Percentiles rank a stretch among this genome's conserved stretches.
phyloP scores from a whole-genome alignment of 2,888 invertebrate species.

The Norana najaformis region DNA sequence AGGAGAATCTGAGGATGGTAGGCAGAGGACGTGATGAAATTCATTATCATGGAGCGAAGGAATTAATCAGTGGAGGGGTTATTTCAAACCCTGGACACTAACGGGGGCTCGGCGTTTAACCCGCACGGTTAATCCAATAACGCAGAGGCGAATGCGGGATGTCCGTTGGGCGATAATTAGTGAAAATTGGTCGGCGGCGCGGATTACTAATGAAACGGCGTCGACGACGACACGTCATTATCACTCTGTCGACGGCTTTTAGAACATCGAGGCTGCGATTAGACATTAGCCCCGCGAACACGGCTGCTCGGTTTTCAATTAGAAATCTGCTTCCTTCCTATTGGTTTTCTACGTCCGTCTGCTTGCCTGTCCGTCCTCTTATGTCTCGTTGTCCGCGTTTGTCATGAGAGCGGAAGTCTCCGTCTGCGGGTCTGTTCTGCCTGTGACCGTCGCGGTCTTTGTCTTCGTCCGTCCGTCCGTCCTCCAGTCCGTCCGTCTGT shows the following conservation, averaged over 20 bases:
- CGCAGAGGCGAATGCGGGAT: not conserved
- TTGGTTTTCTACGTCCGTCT: not conserved
- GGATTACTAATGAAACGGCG: not conserved
- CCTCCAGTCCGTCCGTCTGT: not conserved
- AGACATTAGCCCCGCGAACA: not conserved
- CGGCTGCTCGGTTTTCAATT: not conserved
- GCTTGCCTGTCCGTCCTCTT: not conserved
- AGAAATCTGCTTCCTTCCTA: not conserved
- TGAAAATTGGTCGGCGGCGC: not conserved
- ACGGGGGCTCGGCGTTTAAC: not conserved
- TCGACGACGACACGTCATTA: not conserved
- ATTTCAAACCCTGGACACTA: not conserved
- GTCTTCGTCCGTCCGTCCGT: not conserved
- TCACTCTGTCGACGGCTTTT: not conserved
- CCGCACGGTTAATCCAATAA: slow-evolving; percentile 10
- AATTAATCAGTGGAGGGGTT: not conserved
- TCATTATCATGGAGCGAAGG: not conserved
- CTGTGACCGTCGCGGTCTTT: not conserved
- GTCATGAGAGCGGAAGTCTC: not conserved
- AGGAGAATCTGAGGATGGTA: no score
- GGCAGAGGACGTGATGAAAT: not conserved
- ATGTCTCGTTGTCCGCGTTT: not conserved
- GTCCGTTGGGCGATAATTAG: slow-evolving; percentile 2
- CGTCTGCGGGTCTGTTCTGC: not conserved
- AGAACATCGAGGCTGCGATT: not conserved